Base-by-base conservation (phyloP, 2,797 vertebrate species). In the Hemibagrus guttatus region DNA sequence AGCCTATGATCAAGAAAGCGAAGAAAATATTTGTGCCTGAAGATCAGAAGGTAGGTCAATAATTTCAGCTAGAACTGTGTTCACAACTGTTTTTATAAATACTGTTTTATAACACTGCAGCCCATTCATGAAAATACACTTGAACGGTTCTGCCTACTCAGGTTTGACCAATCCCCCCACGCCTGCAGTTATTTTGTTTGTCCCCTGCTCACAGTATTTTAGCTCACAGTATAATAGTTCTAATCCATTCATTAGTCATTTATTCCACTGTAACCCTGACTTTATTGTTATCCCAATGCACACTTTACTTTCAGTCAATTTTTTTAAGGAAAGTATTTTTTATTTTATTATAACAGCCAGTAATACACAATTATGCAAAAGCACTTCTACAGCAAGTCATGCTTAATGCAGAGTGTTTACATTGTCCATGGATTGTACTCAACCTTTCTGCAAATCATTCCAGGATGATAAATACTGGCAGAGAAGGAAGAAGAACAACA, bases 1-100 rank as follows among this genome's bases (percentile, higher is more conserved):
- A 99, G 87, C 98, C 98, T 2, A 99, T 99, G 97, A 99, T 99
- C 92, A 99, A 99, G 93, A 99, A 99, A 92, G 98, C 98, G 90
- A 99, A 97, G 95, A 99, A 99, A 92, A 95, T 98, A 92, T 97
- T 96, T 93, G 98, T 99, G 19, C 97, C 98, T 0, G 95, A 98
- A 3, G 97, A 98, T 0, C 95, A 97, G 92, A 99, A 99, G 97
- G 98, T 99, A 95, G 19, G 91, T 84, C 12, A 64, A 23, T 64
- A n/a, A 39, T 39, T 71, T 58, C 3, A 59, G 6, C 3, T 42
- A 31, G 63, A 82, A 2, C n/a, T 76, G 39, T 63, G 26, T 19
- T 11, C 14, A 31, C 5, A 11, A 46, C 9, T 42, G 19, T 26
- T 58, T 39, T 72, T 69, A 31, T 0, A 14, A 13, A 2, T 42